These are phyloP conservation scores for Poeciliopsis prolifica DNA, from an alignment of 2,113 vertebrate genomes.

Conservation along the genomic window DNA sequence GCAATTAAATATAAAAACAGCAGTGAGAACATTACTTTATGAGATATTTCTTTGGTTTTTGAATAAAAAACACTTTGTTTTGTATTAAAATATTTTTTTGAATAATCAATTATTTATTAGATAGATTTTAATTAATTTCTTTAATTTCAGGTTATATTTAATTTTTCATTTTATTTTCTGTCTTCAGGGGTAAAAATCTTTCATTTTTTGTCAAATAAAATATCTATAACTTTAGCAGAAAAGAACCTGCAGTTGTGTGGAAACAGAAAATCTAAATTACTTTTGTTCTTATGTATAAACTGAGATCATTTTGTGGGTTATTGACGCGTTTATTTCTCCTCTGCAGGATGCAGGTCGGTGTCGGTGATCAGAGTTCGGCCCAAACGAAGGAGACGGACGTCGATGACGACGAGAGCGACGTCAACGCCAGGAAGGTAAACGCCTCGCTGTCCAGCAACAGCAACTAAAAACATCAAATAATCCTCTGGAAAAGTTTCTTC, in stretches of 20 bases:
- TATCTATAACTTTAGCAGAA: not conserved
- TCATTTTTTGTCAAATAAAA: not conserved
- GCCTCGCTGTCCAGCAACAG: not conserved
- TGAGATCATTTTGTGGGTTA: not conserved
- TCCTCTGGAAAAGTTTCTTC: no score
- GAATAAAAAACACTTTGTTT: no score
- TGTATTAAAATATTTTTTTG: no score
- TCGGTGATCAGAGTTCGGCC: constrained; percentile 58
- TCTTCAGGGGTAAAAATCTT: not conserved
- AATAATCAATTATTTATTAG: no score
- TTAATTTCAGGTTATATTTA: not conserved
- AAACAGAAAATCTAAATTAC: not conserved
- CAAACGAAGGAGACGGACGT: constrained; percentile 74
- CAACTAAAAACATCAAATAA: not conserved
- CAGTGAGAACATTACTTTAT: not conserved
- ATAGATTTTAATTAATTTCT: not conserved
- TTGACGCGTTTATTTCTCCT: not conserved
- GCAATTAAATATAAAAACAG: not conserved
- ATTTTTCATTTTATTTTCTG: not conserved
- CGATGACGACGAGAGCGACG: constrained; percentile 82
- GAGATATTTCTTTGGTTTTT: no score
- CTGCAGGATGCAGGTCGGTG: constrained; percentile 49
- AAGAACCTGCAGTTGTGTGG: not conserved
- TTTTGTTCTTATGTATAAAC: not conserved
- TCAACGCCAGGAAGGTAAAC: constrained; percentile 89